phyloP scores from a whole-genome alignment of 2,797 vertebrate genomes.

The Sparidentex hasta region DNA sequence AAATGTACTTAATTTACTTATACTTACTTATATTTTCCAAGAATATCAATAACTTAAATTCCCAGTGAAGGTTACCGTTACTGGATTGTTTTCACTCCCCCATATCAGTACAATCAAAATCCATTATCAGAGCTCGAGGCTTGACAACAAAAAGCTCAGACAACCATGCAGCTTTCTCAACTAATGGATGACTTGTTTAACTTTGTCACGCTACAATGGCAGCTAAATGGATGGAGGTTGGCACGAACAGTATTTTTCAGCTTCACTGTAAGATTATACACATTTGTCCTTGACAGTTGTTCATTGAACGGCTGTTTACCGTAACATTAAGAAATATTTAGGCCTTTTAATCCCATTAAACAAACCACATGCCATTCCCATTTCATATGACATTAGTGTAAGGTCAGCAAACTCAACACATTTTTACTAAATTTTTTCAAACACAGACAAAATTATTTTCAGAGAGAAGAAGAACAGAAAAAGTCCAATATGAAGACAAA shows the following conservation, averaged over 20 bases:
- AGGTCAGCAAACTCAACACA: background rate
- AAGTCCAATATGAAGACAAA: background rate
- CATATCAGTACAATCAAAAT: too few relatives aligned
- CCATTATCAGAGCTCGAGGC: too few relatives aligned
- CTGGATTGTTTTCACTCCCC: too few relatives aligned
- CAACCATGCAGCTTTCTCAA: background rate
- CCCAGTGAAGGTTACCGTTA: too few relatives aligned
- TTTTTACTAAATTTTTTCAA: slow-evolving; percentile 13
- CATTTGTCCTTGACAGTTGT: background rate
- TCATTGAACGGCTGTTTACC: background rate
- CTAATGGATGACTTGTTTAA: background rate
- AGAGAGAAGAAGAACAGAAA: background rate
- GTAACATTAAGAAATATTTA: background rate
- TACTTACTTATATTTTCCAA: too few relatives aligned
- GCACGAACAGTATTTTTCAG: background rate
- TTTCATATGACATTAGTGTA: background rate
- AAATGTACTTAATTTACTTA: too few relatives aligned
- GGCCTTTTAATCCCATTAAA: background rate
- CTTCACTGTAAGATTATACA: background rate
- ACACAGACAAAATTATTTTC: background rate
- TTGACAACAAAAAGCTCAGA: background rate
- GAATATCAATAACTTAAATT: too few relatives aligned
- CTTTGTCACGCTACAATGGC: too few relatives aligned
- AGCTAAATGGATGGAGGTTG: background rate
- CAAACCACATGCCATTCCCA: too few relatives aligned